phyloP scores from a whole-genome alignment of 1,140 invertebrate species.

The Drosophila aff. region DNA sequence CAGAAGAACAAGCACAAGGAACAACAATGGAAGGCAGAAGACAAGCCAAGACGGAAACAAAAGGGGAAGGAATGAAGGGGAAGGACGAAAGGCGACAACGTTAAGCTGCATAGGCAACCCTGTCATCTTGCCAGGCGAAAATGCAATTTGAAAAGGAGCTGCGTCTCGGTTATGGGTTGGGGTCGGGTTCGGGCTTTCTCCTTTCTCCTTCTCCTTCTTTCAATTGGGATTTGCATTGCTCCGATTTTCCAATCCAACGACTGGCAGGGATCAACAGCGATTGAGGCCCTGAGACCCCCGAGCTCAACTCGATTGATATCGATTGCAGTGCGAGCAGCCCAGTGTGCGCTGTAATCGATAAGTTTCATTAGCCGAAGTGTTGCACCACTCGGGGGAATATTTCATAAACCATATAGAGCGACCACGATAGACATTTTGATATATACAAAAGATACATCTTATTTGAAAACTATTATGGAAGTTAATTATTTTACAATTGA shows the following conservation, averaged over 20 bases:
- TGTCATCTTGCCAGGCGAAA: slow-evolving; percentile 22
- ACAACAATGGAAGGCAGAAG: slow-evolving; percentile 28
- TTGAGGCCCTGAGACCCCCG: slow-evolving; percentile 8
- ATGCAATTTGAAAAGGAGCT: slow-evolving; percentile 9
- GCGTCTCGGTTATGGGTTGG: background rate
- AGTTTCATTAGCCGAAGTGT: slow-evolving; percentile 11
- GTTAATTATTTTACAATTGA: no score
- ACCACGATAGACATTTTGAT: background rate
- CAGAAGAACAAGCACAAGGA: slow-evolving; percentile 5
- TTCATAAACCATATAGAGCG: background rate
- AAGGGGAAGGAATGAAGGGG: background rate
- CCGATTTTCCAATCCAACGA: slow-evolving; percentile 17
- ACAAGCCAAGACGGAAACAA: slow-evolving; percentile 21
- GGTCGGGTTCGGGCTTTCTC: no score
- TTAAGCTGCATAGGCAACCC: slow-evolving; percentile 37
- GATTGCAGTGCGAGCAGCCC: slow-evolving; percentile 4
- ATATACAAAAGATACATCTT: background rate
- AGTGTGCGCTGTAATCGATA: slow-evolving; percentile 1
- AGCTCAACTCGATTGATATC: slow-evolving; percentile 25
- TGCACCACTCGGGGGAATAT: background rate
- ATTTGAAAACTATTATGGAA: background rate
- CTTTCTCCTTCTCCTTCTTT: background rate
- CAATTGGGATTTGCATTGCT: slow-evolving; percentile 32
- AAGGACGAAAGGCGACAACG: slow-evolving; percentile 26
- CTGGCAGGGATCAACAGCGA: slow-evolving; percentile 26